These are phyloP conservation scores for Oryzias curvinotus DNA, from an alignment of 2,113 vertebrate species.

Conservation along the genomic window DNA sequence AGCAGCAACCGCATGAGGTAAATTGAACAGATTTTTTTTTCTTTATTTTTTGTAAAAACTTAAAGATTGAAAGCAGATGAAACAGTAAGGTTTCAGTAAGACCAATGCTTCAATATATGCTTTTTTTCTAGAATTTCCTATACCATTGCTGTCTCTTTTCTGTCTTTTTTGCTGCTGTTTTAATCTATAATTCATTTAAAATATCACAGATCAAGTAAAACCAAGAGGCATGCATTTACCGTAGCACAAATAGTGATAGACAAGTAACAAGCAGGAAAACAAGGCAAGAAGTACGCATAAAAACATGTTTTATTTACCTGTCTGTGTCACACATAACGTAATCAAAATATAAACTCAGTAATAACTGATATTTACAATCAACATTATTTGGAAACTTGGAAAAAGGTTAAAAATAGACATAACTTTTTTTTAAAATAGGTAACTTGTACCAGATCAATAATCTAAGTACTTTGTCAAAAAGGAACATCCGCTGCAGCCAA, in stretches of 20 bases:
- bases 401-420: too few species aligned
- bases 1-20: too few species aligned
- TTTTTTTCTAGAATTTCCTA: constrained; percentile 9
- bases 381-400: too few species aligned
- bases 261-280: neutral
- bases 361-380: too few species aligned
- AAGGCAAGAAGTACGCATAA: neutral
- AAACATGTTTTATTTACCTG: neutral
- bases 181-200: neutral
- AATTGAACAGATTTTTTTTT: too few species aligned
- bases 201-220: constrained; percentile 3
- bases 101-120: constrained; percentile 1
- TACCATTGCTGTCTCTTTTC: constrained; percentile 2
- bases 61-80: neutral
- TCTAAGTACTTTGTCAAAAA: too few species aligned
- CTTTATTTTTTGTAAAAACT: too few species aligned
- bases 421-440: too few species aligned
- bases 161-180: neutral
- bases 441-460: too few species aligned
- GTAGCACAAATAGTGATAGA: neutral
- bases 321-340: neutral
- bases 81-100: constrained; percentile 28
- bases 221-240: neutral
- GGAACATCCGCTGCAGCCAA: too few species aligned
- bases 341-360: too few species aligned